phyloP scores from a whole-genome alignment of 2,113 vertebrate species.

The Sander lucioperca region DNA sequence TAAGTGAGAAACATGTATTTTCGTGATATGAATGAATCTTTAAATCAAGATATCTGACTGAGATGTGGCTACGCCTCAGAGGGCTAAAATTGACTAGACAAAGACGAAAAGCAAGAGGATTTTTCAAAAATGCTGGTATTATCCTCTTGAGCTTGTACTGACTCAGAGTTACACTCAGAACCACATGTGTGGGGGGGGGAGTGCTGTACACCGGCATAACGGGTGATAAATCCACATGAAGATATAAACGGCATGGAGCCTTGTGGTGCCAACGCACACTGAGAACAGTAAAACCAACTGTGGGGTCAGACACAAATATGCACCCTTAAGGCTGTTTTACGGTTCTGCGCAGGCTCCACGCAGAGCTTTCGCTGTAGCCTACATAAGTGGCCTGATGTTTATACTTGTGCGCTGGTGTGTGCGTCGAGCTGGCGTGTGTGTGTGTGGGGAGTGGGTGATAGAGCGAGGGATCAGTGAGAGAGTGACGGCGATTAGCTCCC shows the following conservation, averaged over 20 bases:
- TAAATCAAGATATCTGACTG: conserved; percentile 16
- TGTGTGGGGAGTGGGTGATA: no score
- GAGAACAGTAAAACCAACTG: conserved; percentile 15
- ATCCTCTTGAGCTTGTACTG: conserved; percentile 27
- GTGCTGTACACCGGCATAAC: conserved; percentile 1
- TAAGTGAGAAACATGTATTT: neutral
- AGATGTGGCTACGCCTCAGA: neutral
- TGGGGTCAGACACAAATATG: neutral
- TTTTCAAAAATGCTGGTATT: conserved; percentile 27
- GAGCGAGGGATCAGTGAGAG: no score
- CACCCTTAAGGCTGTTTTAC: neutral
- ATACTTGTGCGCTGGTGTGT: no score
- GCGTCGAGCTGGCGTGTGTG: no score
- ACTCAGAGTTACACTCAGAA: conserved; percentile 2
- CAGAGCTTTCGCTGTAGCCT: no score
- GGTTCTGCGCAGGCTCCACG: no score
- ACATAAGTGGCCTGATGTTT: no score
- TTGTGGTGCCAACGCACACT: neutral
- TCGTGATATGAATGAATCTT: neutral
- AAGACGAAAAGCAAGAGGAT: neutral
- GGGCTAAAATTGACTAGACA: neutral
- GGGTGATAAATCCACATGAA: conserved; percentile 47
- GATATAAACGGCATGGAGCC: neutral
- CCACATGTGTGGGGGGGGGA: conserved; percentile 44
- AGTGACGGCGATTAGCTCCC: no score